Evolutionary conservation across 2,888 invertebrate species (phyloP).

Genomic region (Octonoba sinensis): DNA sequence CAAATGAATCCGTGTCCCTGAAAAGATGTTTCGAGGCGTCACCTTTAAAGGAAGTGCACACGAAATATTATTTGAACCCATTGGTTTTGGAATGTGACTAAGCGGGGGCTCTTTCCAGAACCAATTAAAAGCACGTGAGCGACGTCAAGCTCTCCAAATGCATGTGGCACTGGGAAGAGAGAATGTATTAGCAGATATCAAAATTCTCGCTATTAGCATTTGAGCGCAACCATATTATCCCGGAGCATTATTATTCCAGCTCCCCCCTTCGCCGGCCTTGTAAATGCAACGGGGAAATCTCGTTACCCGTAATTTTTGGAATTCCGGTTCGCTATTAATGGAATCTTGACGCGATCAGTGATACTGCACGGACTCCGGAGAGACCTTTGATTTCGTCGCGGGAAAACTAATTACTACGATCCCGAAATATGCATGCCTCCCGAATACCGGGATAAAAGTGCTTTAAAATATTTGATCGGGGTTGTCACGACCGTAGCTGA

Average conservation of each 20-base stretch:
- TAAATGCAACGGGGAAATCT: slow-evolving; percentile 46
- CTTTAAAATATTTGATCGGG: slow-evolving; percentile 49
- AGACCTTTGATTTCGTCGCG: slow-evolving; percentile 43
- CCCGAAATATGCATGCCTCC: slow-evolving; percentile 27
- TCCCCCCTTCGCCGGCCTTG: neutral
- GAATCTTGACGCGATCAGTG: slow-evolving; percentile 53
- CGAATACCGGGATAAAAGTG: slow-evolving; percentile 41
- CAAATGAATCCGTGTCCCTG: too few relatives aligned
- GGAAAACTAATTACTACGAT: slow-evolving; percentile 52
- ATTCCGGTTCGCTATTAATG: slow-evolving; percentile 54
- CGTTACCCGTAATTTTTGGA: slow-evolving; percentile 62
- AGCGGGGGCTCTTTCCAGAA: slow-evolving; percentile 18
- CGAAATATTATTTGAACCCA: slow-evolving; percentile 54
- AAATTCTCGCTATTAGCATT: slow-evolving; percentile 57
- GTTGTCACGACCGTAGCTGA: slow-evolving; percentile 1
- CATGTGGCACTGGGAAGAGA: neutral
- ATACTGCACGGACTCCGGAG: slow-evolving; percentile 25
- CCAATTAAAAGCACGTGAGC: slow-evolving; percentile 56
- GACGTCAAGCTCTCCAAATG: slow-evolving; percentile 32
- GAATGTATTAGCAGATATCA: slow-evolving; percentile 59
- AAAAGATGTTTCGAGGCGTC: neutral
- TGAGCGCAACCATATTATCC: slow-evolving; percentile 38
- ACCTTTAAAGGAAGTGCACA: neutral
- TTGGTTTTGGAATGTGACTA: slow-evolving; percentile 53
- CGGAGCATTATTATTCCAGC: slow-evolving; percentile 15